A percentile compares a stretch with the other conserved stretches of the same genome.
Conservation (phyloP, 92 coral and sea anemone species). For the Scolanthus callimorphus region DNA sequence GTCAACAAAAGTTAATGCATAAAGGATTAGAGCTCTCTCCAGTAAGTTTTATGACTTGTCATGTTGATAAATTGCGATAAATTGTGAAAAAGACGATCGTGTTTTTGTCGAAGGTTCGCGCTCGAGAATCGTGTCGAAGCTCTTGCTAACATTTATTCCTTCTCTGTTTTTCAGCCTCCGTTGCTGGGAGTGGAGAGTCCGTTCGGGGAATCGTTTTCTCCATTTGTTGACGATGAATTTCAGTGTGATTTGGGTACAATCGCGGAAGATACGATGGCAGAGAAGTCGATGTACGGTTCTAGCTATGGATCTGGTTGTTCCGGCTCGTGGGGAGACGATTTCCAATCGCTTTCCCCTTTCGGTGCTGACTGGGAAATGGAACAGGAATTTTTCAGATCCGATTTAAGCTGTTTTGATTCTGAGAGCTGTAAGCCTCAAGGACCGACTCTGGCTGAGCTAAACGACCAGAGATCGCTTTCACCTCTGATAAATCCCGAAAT, state of each 20-base stretch:
- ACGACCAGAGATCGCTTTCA: conserved; percentile 86
- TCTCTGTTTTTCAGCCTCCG: conserved; percentile 59
- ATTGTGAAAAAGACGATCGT: no score
- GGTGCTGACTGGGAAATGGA: conserved; percentile 92
- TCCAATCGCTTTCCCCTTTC: conserved; percentile 53
- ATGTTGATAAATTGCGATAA: no score
- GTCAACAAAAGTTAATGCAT: conserved; percentile 55
- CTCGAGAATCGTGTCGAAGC: conserved; percentile 5
- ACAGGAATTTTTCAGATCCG: conserved; percentile 72
- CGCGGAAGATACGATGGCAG: conserved; percentile 52
- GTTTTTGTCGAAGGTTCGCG: neutral
- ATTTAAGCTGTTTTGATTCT: conserved; percentile 19
- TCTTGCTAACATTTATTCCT: neutral
- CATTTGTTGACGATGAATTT: conserved; percentile 40
- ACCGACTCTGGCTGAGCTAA: conserved; percentile 96
- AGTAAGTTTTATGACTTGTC: conserved; percentile 55
- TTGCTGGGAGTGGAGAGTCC: conserved; percentile 79
- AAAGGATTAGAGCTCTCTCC: conserved; percentile 66
- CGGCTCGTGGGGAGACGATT: conserved; percentile 60
- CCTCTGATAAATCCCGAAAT: conserved; percentile 98
- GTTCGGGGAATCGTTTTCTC: conserved; percentile 57
- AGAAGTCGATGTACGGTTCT: conserved; percentile 17
- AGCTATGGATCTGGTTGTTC: no score
- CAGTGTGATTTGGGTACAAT: conserved; percentile 35
- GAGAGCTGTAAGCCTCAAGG: conserved; percentile 78